Evolutionary conservation across 2,888 invertebrate species (phyloP).

Genomic region (Drosophila tanythrix): DNA sequence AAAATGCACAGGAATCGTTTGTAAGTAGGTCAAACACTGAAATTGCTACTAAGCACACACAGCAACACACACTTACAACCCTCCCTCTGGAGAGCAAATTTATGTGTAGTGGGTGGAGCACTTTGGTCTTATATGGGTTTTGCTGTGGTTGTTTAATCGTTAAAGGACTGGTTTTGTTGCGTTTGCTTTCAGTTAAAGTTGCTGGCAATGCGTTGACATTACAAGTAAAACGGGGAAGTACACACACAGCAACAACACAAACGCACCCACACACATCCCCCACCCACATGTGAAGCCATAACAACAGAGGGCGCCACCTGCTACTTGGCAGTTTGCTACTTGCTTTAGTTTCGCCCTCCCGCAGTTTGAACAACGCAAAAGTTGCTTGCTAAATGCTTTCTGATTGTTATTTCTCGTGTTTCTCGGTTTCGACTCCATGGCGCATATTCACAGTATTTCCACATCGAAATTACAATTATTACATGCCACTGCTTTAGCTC

Average conservation of each 20-base stretch:
- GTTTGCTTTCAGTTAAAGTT: constrained; percentile 44
- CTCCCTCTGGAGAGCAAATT: constrained; percentile 44
- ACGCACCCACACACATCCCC: constrained; percentile 9
- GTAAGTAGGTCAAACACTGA: constrained; percentile 76
- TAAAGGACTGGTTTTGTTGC: constrained; percentile 53
- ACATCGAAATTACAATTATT: constrained; percentile 63
- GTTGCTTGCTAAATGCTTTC: constrained; percentile 82
- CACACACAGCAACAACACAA: constrained; percentile 3
- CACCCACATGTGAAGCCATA: constrained; percentile 35
- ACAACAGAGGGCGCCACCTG: constrained; percentile 70
- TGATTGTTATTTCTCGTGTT: constrained; percentile 83
- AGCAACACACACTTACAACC: constrained; percentile 13
- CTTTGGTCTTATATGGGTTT: constrained; percentile 45
- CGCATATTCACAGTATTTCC: constrained; percentile 52
- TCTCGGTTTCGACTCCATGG: constrained; percentile 30
- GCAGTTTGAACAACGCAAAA: constrained; percentile 51
- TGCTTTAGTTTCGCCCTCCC: constrained; percentile 23
- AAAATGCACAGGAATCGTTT: constrained; percentile 39
- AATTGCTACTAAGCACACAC: constrained; percentile 56
- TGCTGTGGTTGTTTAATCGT: constrained; percentile 74
- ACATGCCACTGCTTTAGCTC: constrained; percentile 57
- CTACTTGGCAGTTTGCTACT: constrained; percentile 34
- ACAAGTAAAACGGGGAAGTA: constrained; percentile 17
- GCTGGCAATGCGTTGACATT: constrained; percentile 55
- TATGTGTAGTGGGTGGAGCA: constrained; percentile 42